A percentile compares a stretch with the other conserved stretches of the same genome.
Evolutionary conservation across 2,888 invertebrate genomes (phyloP).

Genomic region (Candidula unifasciata): DNA sequence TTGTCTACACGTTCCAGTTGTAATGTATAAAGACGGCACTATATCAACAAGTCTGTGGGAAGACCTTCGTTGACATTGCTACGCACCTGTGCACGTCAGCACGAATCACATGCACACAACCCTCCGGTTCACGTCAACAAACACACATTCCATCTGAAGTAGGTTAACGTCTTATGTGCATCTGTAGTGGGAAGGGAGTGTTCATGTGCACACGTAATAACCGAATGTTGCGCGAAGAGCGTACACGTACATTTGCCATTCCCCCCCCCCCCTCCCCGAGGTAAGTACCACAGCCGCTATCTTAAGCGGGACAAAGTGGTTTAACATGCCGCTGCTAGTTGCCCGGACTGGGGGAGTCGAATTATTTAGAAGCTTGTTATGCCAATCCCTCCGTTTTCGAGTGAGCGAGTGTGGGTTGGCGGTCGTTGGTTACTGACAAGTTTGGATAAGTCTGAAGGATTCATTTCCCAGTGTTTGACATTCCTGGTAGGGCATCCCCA

Average conservation of each 20-base stretch:
- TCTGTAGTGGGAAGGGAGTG: too few relatives aligned
- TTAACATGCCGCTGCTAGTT: not conserved
- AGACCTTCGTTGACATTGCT: too few relatives aligned
- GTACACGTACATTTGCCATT: not conserved
- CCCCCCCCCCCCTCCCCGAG: conserved; percentile 9
- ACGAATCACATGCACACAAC: too few relatives aligned
- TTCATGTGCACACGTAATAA: too few relatives aligned
- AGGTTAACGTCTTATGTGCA: too few relatives aligned
- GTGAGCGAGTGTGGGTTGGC: conserved; percentile 55
- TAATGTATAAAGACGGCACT: too few relatives aligned
- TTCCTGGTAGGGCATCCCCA: conserved; percentile 57
- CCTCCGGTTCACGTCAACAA: too few relatives aligned
- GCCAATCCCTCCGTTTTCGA: conserved; percentile 38
- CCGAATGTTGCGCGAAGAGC: not conserved
- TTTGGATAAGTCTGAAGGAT: conserved; percentile 59
- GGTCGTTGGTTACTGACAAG: conserved; percentile 57
- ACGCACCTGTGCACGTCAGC: too few relatives aligned
- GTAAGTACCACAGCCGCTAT: conserved; percentile 16
- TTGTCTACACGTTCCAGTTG: too few relatives aligned
- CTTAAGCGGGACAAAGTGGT: not conserved
- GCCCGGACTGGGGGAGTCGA: conserved; percentile 11
- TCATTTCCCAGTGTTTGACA: conserved; percentile 61
- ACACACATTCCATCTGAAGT: too few relatives aligned
- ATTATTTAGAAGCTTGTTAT: conserved; percentile 14
- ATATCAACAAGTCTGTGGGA: too few relatives aligned